Percentiles rank a stretch among this genome's conserved stretches.
Conservation (phyloP, 2,888 invertebrate genomes). For the Diadegma fenestrale region DNA sequence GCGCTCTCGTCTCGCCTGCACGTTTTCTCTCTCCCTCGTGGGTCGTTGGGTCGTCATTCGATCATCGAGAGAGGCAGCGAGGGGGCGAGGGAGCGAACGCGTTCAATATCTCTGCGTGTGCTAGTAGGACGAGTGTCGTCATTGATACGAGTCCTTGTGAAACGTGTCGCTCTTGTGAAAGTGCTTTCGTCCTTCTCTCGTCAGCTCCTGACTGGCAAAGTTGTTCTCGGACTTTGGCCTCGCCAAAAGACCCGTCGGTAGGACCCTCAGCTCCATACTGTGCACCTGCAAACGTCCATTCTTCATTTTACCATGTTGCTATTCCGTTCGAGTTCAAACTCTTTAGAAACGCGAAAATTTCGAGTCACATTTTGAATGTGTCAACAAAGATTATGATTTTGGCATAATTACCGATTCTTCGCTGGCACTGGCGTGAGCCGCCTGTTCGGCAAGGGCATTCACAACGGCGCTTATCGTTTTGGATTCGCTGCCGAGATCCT, state of each 20-base stretch:
- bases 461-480: conserved; percentile 97
- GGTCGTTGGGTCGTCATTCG: too few species aligned
- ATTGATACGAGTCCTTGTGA: conserved; percentile 90
- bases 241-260: conserved; percentile 88
- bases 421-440: conserved; percentile 93
- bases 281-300: conserved; percentile 86
- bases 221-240: conserved; percentile 94
- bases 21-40: not conserved
- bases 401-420: conserved; percentile 91
- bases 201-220: conserved; percentile 88
- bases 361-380: too few species aligned
- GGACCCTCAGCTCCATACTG: conserved; percentile 89
- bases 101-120: conserved; percentile 83
- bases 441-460: conserved; percentile 96
- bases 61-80: not conserved
- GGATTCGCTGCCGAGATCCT: conserved; percentile 89
- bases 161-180: conserved; percentile 94
- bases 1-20: not conserved
- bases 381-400: too few species aligned
- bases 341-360: too few species aligned
- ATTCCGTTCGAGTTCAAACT: too few species aligned
- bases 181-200: conserved; percentile 85
- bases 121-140: conserved; percentile 91
- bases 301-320: conserved; percentile 22
- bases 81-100: conserved; percentile 67